Base-by-base conservation (phyloP, 2,113 vertebrate genomes). In the Melanostigma gelatinosum region DNA sequence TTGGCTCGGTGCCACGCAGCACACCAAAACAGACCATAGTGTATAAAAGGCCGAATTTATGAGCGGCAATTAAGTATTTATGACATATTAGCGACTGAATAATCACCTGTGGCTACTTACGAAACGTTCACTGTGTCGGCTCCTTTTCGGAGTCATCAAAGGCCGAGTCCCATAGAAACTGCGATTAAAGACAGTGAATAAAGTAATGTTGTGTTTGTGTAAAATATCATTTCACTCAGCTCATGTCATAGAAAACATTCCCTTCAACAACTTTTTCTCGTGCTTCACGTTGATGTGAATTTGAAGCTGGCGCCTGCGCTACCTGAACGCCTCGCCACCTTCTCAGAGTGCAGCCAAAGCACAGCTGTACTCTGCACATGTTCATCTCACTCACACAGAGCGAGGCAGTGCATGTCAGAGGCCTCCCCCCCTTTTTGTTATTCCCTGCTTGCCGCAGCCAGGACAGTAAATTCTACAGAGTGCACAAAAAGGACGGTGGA, bases 31-130 rank as follows among this genome's bases (percentile, higher is more conserved):
- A 81, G 77, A 85, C 69, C 75, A 57, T 78, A 80, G 75, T 70
- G 58, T 80, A 80, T 71, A 77, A 81, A 86, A 68, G 44, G 52
- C 16, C 2, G 54, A 57, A 69, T 87, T 88, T 80, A 77, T 69
- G 67, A 80, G 68, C 75, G 80, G 68, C 85, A 79, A 77, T 93
- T 89, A 91, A 93, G 89, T 93, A 93, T 94, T 92, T 94, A 94
- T 87, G 64, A 64, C 69, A 73, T 29, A 78, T 85, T 78, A 88
- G 65, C 18, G 48, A 85, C 79, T 87, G 75, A 91, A 88, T 81
- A 82, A 92, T 91, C 72, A 84, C 86, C 83, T 87, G 83, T 79
- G 79, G 50, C 67, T 77, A 36, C 74, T 81, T 46, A 58, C 2
- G 12, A 82, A 79, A 77, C 63, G 72, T 32, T 80, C 67, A 79